Conservation (phyloP, 2,888 invertebrate genomes). For the Chaetoderma sp. region DNA sequence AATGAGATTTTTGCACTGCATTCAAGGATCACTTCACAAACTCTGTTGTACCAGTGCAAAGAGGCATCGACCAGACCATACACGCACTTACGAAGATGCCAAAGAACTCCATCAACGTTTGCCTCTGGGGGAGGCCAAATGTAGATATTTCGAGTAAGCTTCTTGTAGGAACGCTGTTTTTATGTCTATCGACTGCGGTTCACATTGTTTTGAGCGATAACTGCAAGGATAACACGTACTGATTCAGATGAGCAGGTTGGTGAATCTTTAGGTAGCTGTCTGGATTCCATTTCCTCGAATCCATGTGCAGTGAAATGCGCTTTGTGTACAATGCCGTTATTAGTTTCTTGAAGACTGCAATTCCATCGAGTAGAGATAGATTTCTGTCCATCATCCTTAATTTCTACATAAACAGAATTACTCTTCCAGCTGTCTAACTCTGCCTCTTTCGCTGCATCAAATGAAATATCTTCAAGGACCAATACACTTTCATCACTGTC, state of each 20-base stretch:
- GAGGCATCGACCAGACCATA: conserved; percentile 26
- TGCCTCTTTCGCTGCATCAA: background rate
- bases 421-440: conserved; percentile 14
- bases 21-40: background rate
- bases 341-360: conserved; percentile 1
- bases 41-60: conserved; percentile 8
- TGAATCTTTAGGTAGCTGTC: conserved; percentile 4
- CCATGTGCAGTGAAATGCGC: conserved; percentile 15
- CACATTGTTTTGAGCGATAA: conserved; percentile 6
- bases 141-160: background rate
- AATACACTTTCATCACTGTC: background rate
- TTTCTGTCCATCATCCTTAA: conserved; percentile 7
- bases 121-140: conserved; percentile 1
- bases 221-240: conserved; percentile 5
- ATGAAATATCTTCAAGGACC: conserved; percentile 4
- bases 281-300: conserved; percentile 14
- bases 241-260: conserved; percentile 11
- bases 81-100: background rate
- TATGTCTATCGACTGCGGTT: conserved; percentile 9
- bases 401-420: conserved; percentile 11
- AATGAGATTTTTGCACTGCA: background rate
- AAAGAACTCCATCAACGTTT: background rate
- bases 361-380: conserved; percentile 16
- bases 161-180: conserved; percentile 21
- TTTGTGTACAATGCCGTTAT: conserved; percentile 13